Evolutionary conservation across 2,888 invertebrate species (phyloP).

Genomic region (Neoaliturus tenellus): DNA sequence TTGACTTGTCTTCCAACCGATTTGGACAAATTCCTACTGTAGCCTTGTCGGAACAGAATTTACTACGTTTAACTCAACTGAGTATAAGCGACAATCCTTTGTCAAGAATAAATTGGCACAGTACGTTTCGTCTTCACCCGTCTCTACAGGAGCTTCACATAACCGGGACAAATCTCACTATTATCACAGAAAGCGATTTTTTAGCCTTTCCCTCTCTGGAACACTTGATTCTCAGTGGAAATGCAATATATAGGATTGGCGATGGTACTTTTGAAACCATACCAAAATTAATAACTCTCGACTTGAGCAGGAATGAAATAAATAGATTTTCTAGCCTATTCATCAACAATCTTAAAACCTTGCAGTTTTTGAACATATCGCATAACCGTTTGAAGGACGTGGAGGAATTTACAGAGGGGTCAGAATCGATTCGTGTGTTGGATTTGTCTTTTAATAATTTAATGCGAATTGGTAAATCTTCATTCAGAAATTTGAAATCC

Average conservation of each 20-base stretch:
- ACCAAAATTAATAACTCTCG: constrained; percentile 85
- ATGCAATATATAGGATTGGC: constrained; percentile 85
- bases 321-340: constrained; percentile 89
- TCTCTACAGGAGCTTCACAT: constrained; percentile 82
- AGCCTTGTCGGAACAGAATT: constrained; percentile 79
- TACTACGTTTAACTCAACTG: constrained; percentile 83
- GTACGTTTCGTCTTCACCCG: constrained; percentile 64
- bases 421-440: constrained; percentile 84
- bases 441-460: constrained; percentile 91
- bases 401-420: constrained; percentile 86
- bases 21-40: constrained; percentile 87
- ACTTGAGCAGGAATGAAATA: constrained; percentile 88
- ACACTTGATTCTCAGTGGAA: constrained; percentile 83
- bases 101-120: constrained; percentile 75
- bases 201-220: constrained; percentile 87
- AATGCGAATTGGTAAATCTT: constrained; percentile 83
- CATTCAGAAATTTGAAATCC: constrained; percentile 85
- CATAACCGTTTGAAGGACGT: constrained; percentile 87
- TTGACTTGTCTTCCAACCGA: constrained; percentile 86
- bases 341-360: constrained; percentile 83
- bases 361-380: constrained; percentile 86
- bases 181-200: constrained; percentile 89
- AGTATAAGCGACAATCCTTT: constrained; percentile 90
- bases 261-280: constrained; percentile 89
- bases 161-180: constrained; percentile 88